Evolutionary conservation across 2,888 invertebrate genomes (phyloP), one percentile per base, ranked within the genome.

Genomic region (Ctena decussata): DNA sequence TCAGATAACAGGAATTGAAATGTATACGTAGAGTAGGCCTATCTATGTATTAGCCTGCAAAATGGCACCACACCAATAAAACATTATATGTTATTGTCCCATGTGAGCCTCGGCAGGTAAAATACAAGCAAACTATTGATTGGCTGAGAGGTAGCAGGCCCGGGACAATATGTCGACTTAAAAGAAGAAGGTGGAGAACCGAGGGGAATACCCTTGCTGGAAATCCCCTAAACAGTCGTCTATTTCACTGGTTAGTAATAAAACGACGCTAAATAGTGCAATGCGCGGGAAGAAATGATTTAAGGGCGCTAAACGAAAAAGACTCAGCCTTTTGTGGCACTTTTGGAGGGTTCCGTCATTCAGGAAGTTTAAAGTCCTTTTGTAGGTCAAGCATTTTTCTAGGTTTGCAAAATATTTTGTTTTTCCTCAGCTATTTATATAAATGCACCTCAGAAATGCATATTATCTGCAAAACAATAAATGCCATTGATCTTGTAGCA

Each of bases 161-260:
- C 65, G 65, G 65, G 65, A 65, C 65, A 65, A 65, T 35, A 65
- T 65, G 65, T 60, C 60, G 24, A 6, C 60, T 30, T 30, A 30
- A 60, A 3, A 30, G 65, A 57, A 65, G 65, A 21, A 1, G 32
- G 27, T 24, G 32, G 65, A 35, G 35, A 32, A 60, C 27, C n/a
- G 53, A 75, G 83, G 83, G 83, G 83, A 83, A 75, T 83, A 79
- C 83, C 83, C 83, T 41, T 27, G 41, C 46, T 69, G 83, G 83
- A 83, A 83, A 79, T 53, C 57, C 83, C 83, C 83, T 78, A 65
- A 65, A 65, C 65, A 21, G 6, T 57, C 65, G 35, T 32, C 65
- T 30, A 21, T 65, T 65, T 65, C 35, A 65, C 32, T 35, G 32
- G 65, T 32, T 65, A 21, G 32, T 32, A 35, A 3, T 65, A 21